These are phyloP conservation scores for Acropora yongei DNA, from an alignment of 64 coral and sea anemone genomes.

Conservation along the genomic window DNA sequence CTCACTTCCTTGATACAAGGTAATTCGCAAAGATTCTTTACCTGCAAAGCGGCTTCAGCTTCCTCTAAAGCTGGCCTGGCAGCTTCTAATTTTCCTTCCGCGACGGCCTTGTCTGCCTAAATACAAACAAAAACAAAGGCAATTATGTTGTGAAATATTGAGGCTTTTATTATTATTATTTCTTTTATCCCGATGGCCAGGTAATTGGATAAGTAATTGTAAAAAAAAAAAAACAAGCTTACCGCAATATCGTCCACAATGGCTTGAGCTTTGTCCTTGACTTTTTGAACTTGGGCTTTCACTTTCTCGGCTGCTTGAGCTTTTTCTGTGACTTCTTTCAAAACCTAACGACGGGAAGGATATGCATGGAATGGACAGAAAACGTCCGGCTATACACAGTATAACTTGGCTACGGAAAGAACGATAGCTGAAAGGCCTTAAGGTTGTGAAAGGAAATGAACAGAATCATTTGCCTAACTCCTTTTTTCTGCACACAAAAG, in stretches of 20 bases:
- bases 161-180: no score
- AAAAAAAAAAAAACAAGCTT: background rate
- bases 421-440: no score
- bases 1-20: no score
- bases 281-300: slow-evolving; percentile 98
- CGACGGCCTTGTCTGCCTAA: slow-evolving; percentile 92
- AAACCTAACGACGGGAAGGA: slow-evolving; percentile 45
- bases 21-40: background rate
- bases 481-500: no score
- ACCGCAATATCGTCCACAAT: slow-evolving; percentile 99
- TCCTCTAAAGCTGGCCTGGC: slow-evolving; percentile 93
- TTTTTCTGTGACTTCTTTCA: slow-evolving; percentile 91
- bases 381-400: no score
- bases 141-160: background rate
- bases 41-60: slow-evolving; percentile 97
- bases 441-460: no score
- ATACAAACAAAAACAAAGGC: background rate
- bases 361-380: no score
- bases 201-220: no score
- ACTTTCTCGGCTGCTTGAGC: slow-evolving; percentile 98
- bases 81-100: slow-evolving; percentile 85
- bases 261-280: slow-evolving; percentile 97
- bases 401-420: no score
- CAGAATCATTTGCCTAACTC: no score
- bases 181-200: no score